Evolutionary conservation across 2,888 invertebrate genomes (phyloP).

Genomic region (Epirrhoe tristata): DNA sequence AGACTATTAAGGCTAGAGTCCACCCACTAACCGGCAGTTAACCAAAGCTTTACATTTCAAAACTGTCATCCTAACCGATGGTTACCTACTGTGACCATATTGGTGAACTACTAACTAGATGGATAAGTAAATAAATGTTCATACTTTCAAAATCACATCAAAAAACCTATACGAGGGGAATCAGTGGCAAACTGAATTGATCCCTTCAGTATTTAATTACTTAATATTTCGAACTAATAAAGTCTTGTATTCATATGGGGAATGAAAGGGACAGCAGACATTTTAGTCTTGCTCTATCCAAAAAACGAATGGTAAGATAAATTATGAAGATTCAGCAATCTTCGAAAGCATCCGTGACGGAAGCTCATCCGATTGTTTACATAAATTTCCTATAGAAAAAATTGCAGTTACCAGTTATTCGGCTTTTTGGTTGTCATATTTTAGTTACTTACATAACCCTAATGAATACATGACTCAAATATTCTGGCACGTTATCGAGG

Average conservation of each 20-base stretch:
- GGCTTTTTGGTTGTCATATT: neutral
- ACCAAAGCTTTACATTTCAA: neutral
- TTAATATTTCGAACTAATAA: conserved; percentile 55
- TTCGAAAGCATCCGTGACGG: too few relatives aligned
- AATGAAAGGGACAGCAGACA: neutral
- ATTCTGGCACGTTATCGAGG: conserved; percentile 82
- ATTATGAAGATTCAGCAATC: too few relatives aligned
- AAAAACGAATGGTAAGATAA: too few relatives aligned
- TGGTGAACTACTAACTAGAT: conserved; percentile 47
- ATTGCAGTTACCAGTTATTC: neutral
- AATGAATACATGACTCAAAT: conserved; percentile 53
- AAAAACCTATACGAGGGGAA: conserved; percentile 56
- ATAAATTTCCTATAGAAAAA: too few relatives aligned
- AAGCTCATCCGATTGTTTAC: too few relatives aligned
- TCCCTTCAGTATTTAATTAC: conserved; percentile 66
- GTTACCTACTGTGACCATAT: neutral
- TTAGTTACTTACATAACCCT: neutral
- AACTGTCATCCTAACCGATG: conserved; percentile 2
- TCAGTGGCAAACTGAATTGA: conserved; percentile 64
- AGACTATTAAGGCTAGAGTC: conserved; percentile 58
- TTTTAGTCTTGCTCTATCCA: too few relatives aligned
- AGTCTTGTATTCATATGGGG: conserved; percentile 41
- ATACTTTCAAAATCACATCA: conserved; percentile 75
- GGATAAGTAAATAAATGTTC: conserved; percentile 82
- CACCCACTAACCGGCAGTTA: conserved; percentile 11